A percentile compares a stretch with the other conserved stretches of the same genome.
Conservation (phyloP, 2,888 invertebrate genomes). For the Atrina japonica region DNA sequence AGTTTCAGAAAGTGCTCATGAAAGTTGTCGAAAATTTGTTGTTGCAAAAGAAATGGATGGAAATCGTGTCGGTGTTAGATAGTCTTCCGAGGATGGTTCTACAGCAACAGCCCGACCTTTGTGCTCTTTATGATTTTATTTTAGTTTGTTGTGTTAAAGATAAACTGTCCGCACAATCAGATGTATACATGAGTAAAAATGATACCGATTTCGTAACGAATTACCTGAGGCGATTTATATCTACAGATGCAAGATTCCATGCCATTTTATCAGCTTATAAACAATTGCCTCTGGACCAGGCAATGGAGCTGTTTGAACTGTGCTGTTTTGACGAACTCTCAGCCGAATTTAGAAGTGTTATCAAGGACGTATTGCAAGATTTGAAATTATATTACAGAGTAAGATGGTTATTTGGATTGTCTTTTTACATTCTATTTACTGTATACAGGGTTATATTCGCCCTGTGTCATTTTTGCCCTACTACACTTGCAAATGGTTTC, state of each 20-base stretch:
- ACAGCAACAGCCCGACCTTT: slow-evolving; percentile 55
- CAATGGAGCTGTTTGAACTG: slow-evolving; percentile 70
- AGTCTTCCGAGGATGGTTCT: slow-evolving; percentile 66
- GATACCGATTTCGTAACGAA: slow-evolving; percentile 49
- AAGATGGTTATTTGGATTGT: too few relatives aligned
- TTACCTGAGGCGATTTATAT: slow-evolving; percentile 59
- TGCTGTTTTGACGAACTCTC: slow-evolving; percentile 53
- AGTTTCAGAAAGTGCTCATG: slow-evolving; percentile 63
- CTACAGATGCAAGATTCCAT: slow-evolving; percentile 59
- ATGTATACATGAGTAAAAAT: slow-evolving; percentile 22
- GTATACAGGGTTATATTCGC: too few relatives aligned
- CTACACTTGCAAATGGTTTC: too few relatives aligned
- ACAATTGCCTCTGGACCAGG: slow-evolving; percentile 66
- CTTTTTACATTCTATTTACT: too few relatives aligned
- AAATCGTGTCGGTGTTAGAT: slow-evolving; percentile 64
- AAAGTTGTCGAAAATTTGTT: slow-evolving; percentile 64
- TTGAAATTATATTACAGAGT: slow-evolving; percentile 70
- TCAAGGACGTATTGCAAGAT: slow-evolving; percentile 60
- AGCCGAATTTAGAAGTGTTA: slow-evolving; percentile 42
- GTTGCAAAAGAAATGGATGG: slow-evolving; percentile 65
- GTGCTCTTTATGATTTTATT: slow-evolving; percentile 69
- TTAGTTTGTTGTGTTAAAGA: slow-evolving; percentile 61
- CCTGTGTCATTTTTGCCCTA: too few relatives aligned
- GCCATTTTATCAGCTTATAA: slow-evolving; percentile 64
- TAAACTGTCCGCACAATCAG: slow-evolving; percentile 24